A percentile compares a stretch with the other conserved stretches of the same genome.
These are phyloP conservation scores for Solenopsis fugax DNA, from an alignment of 1,140 invertebrate genomes.

Conservation along the genomic window DNA sequence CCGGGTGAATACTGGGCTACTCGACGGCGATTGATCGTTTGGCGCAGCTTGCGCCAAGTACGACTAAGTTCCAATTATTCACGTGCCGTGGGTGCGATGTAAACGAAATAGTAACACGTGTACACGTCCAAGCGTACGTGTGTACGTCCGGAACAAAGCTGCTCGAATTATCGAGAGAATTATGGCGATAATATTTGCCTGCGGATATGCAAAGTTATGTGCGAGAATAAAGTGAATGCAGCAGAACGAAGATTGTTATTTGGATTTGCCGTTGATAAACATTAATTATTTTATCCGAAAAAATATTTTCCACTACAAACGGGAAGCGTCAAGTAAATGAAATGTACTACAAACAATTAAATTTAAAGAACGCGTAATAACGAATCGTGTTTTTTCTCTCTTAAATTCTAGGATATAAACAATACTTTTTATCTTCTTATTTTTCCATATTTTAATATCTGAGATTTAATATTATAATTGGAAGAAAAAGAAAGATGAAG, in stretches of 20 bases:
- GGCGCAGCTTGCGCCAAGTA: slow-evolving; percentile 24
- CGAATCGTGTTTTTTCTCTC: background rate
- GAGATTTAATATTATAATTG: slow-evolving; percentile 15
- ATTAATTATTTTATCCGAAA: background rate
- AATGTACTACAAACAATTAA: background rate
- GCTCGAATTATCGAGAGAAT: slow-evolving; percentile 10
- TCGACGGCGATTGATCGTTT: slow-evolving; percentile 64
- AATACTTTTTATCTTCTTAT: background rate
- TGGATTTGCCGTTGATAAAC: background rate
- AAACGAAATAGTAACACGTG: slow-evolving; percentile 10
- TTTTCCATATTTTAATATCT: slow-evolving; percentile 36
- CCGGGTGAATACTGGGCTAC: slow-evolving; percentile 39
- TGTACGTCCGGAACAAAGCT: background rate
- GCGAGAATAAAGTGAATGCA: background rate
- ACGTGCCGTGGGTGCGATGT: background rate
- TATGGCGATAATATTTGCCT: background rate
- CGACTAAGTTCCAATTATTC: slow-evolving; percentile 30
- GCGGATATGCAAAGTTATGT: background rate
- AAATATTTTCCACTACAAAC: background rate
- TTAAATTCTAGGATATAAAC: background rate
- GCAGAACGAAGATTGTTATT: background rate
- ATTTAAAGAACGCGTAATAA: background rate
- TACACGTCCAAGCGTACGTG: background rate
- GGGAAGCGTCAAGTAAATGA: background rate
- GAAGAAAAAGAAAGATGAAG: background rate